Percentiles rank a stretch among this genome's conserved stretches.
Evolutionary conservation across 2,888 invertebrate genomes (phyloP).

Genomic region (Chloroclystis v-ata): DNA sequence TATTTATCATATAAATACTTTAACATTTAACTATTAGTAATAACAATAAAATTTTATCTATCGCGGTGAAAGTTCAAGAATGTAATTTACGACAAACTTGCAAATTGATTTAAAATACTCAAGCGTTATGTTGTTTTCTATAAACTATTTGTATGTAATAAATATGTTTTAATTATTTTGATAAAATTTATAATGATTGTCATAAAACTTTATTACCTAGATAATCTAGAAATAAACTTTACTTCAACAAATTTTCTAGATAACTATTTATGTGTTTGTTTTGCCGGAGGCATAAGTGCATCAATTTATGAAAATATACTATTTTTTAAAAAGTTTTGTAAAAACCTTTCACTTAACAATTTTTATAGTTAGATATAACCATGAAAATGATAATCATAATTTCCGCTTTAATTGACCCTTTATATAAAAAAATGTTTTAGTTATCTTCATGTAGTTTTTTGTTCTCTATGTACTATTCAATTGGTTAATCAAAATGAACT

Average conservation of each 20-base stretch:
- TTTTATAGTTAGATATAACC: too few species aligned
- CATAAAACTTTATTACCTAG: neutral
- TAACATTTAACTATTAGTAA: conserved; percentile 31
- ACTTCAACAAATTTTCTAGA: too few species aligned
- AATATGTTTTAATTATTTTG: too few species aligned
- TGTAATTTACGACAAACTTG: conserved; percentile 46
- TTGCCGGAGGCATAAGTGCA: neutral
- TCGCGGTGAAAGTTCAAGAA: conserved; percentile 30
- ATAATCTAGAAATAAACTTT: too few species aligned
- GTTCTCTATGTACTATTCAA: conserved; percentile 7
- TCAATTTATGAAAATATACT: too few species aligned
- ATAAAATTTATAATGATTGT: too few species aligned
- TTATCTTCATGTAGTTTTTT: too few species aligned
- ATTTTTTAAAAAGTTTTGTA: too few species aligned
- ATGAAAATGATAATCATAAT: too few species aligned
- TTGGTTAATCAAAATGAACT: conserved; percentile 51
- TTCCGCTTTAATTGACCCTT: too few species aligned
- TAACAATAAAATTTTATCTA: conserved; percentile 18
- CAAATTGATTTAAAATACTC: conserved; percentile 16
- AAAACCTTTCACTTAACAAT: too few species aligned
- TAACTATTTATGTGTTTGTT: neutral
- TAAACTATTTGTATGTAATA: conserved; percentile 5
- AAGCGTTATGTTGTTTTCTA: neutral
- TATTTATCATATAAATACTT: conserved; percentile 47
- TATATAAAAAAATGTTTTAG: too few species aligned